These are phyloP conservation scores for Netelia inedita DNA, from an alignment of 2,888 invertebrate genomes.

Conservation along the genomic window DNA sequence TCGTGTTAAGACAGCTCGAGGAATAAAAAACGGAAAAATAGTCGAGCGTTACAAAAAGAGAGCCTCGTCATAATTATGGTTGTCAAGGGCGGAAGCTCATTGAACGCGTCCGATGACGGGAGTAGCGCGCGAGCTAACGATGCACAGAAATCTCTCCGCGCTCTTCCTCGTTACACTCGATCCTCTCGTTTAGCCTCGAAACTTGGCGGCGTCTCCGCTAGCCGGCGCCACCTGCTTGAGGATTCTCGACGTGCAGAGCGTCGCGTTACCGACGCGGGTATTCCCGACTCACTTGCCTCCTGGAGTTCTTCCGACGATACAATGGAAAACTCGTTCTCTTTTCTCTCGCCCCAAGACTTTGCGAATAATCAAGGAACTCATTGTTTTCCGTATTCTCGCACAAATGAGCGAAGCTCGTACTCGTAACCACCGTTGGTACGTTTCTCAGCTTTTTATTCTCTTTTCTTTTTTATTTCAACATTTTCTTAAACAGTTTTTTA, in stretches of 20 bases:
- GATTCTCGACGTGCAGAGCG: neutral
- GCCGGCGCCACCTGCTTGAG: constrained; percentile 73
- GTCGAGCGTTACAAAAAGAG: constrained; percentile 46
- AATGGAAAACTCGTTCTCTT: constrained; percentile 14
- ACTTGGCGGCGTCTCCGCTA: constrained; percentile 50
- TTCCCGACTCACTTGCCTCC: neutral
- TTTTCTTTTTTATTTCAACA: neutral
- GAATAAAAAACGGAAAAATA: constrained; percentile 52
- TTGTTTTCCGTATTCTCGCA: constrained; percentile 9
- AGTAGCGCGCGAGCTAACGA: constrained; percentile 52
- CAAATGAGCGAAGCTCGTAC: neutral
- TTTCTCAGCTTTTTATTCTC: neutral
- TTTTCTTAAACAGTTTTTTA: too few relatives aligned
- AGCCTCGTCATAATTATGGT: constrained; percentile 74
- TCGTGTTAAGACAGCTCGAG: constrained; percentile 45
- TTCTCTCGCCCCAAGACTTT: neutral
- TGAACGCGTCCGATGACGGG: constrained; percentile 76
- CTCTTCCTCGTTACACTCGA: constrained; percentile 2
- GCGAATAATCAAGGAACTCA: neutral
- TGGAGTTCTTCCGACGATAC: constrained; percentile 47
- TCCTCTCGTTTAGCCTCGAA: constrained; percentile 29
- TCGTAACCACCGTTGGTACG: too few relatives aligned
- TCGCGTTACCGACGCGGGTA: constrained; percentile 54
- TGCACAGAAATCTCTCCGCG: constrained; percentile 42
- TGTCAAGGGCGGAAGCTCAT: constrained; percentile 75